Conservation (phyloP, 2,888 invertebrate species). For the Sminthurides aquaticus region DNA sequence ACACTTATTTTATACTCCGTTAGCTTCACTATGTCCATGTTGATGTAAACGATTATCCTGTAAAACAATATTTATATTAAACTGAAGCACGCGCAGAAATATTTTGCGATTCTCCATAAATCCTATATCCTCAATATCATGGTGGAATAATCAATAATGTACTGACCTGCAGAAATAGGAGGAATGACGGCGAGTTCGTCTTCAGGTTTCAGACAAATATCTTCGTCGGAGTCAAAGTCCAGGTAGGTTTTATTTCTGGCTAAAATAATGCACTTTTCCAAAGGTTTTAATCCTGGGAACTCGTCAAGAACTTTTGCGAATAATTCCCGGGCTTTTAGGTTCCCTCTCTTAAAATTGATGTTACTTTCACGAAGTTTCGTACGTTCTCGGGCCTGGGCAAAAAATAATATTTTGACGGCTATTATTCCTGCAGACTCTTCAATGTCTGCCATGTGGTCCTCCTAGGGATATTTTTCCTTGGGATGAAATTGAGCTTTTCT, state of each 20-base stretch:
- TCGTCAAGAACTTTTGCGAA: constrained; percentile 50
- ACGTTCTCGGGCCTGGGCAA: constrained; percentile 81
- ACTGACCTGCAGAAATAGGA: constrained; percentile 77
- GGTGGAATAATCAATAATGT: neutral
- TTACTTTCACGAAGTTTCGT: constrained; percentile 55
- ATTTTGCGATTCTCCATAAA: too few relatives aligned
- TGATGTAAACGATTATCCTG: constrained; percentile 45
- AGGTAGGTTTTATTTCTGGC: constrained; percentile 78
- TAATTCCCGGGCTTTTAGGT: constrained; percentile 55
- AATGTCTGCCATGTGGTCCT: neutral
- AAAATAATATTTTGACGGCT: constrained; percentile 67
- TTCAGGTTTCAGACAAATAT: constrained; percentile 56
- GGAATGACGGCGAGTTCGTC: constrained; percentile 89
- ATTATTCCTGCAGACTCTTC: constrained; percentile 34
- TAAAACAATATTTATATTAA: constrained; percentile 14
- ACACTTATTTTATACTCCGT: constrained; percentile 60
- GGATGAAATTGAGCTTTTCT: neutral
- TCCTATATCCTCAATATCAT: too few relatives aligned
- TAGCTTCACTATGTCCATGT: constrained; percentile 65
- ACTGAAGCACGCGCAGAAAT: neutral
- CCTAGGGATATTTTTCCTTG: neutral
- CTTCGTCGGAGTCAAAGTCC: constrained; percentile 49
- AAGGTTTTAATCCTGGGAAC: constrained; percentile 57
- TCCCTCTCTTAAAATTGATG: constrained; percentile 45
- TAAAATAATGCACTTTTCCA: constrained; percentile 65